phyloP scores from a whole-genome alignment of 37 sponge, comb jelly and placozoan species.

The Ephydatia muelleri region DNA sequence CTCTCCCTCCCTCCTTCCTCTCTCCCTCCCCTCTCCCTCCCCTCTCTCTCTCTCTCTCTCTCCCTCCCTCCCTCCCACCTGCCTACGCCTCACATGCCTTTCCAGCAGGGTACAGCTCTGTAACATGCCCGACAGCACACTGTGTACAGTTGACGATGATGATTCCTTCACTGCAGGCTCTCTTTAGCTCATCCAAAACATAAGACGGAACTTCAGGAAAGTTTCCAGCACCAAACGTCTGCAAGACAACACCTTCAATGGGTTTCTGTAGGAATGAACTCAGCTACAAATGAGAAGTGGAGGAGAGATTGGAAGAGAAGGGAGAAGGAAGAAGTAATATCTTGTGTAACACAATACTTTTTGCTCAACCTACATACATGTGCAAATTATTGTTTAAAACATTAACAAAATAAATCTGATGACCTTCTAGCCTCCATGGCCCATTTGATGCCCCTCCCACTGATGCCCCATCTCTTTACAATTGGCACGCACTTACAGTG shows the following conservation, averaged over 20 bases:
- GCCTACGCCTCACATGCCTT: slow-evolving; percentile 53
- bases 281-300: slow-evolving; percentile 37
- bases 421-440: too few relatives aligned
- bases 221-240: slow-evolving; percentile 94
- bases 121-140: slow-evolving; percentile 83
- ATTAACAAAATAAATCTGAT: too few relatives aligned
- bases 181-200: slow-evolving; percentile 67
- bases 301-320: neutral
- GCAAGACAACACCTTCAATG: slow-evolving; percentile 88
- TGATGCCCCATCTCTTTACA: neutral
- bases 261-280: slow-evolving; percentile 89
- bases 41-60: too few relatives aligned
- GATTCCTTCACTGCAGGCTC: slow-evolving; percentile 79
- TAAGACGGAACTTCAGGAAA: slow-evolving; percentile 48
- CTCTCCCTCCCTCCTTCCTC: too few relatives aligned
- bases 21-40: neutral
- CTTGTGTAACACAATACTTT: neutral
- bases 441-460: neutral
- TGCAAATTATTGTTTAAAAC: too few relatives aligned
- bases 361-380: neutral
- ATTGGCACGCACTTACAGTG: slow-evolving; percentile 60
- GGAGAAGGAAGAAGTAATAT: neutral
- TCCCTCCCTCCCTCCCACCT: neutral
- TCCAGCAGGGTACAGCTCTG: slow-evolving; percentile 75
- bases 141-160: slow-evolving; percentile 93